A percentile compares a stretch with the other conserved stretches of the same genome.
phyloP scores from a whole-genome alignment of 2,113 vertebrate species.

The Cheilinus undulatus region DNA sequence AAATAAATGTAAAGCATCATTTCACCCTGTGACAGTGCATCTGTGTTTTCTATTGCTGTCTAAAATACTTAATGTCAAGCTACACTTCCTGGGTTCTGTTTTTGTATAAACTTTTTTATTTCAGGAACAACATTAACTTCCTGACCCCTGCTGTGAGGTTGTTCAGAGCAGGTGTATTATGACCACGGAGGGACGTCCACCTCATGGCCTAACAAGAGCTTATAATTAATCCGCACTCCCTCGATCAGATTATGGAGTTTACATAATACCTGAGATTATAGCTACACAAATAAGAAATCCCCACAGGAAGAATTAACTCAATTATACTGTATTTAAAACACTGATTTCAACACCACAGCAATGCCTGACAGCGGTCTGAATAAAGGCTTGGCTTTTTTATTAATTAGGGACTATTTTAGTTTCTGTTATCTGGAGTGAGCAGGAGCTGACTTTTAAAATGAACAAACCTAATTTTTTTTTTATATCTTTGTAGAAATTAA shows the following conservation, averaged over 20 bases:
- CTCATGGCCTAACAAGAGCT: constrained; percentile 15
- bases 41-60: not conserved
- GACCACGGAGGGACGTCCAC: constrained; percentile 4
- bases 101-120: not conserved
- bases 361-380: not conserved
- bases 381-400: not conserved
- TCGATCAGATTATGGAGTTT: constrained; percentile 21
- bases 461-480: not conserved
- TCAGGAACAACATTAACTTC: constrained; percentile 1
- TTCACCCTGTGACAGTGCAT: no score
- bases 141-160: not conserved
- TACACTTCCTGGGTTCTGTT: not conserved
- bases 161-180: constrained; percentile 12
- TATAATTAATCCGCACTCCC: constrained; percentile 38
- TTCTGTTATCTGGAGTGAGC: constrained; percentile 19
- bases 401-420: not conserved
- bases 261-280: constrained; percentile 9
- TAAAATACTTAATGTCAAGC: not conserved
- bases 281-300: not conserved
- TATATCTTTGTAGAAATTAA: no score
- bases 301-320: constrained; percentile 1
- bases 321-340: not conserved
- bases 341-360: not conserved
- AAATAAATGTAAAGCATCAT: no score
- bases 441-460: not conserved